These are phyloP conservation scores for Tonatia bakeri DNA, from an alignment of 2,113 vertebrate species.

Conservation along the genomic window DNA sequence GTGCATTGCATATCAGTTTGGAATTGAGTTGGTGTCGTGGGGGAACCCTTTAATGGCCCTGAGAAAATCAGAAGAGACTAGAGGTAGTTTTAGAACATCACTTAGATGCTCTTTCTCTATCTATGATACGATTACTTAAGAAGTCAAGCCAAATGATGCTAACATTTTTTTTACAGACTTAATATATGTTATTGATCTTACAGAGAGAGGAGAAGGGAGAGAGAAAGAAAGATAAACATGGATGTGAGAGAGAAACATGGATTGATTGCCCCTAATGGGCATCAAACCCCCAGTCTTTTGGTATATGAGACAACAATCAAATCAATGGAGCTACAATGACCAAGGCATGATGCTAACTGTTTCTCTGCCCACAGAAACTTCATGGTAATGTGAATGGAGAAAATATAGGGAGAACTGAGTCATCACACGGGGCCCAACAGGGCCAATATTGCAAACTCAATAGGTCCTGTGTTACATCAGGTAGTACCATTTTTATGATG, in stretches of 20 bases:
- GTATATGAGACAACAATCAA: too few species aligned
- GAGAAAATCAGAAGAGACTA: neutral
- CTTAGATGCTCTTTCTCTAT: neutral
- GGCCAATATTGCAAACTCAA: neutral
- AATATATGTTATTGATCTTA: too few species aligned
- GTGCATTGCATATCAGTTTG: too few species aligned
- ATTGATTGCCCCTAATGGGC: too few species aligned
- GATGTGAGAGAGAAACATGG: too few species aligned
- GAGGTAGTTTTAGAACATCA: neutral
- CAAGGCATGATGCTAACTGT: neutral
- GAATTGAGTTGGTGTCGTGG: neutral
- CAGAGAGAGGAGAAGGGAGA: too few species aligned
- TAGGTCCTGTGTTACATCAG: neutral
- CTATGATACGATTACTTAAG: neutral
- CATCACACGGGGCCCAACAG: neutral
- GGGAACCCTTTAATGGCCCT: neutral
- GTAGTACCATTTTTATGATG: neutral
- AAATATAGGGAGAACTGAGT: neutral
- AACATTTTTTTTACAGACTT: neutral
- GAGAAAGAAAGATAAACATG: too few species aligned
- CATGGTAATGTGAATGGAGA: neutral
- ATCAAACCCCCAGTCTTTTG: too few species aligned
- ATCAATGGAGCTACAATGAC: too few species aligned
- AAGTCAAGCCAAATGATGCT: neutral
- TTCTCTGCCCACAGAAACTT: neutral